Conservation (phyloP, 2,113 vertebrate species). For the Grus americana region DNA sequence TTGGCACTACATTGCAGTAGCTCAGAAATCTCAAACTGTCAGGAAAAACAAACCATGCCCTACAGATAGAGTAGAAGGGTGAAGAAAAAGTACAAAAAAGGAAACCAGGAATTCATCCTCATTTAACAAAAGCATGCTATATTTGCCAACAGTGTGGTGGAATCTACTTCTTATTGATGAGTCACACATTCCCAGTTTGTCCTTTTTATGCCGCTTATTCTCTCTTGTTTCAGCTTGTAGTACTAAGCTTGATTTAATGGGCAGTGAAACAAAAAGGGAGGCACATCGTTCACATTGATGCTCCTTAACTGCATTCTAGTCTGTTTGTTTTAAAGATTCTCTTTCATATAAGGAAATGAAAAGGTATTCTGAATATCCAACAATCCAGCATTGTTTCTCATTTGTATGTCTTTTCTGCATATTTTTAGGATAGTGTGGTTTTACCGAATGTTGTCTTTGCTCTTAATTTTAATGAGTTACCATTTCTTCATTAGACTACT, state of each 20-base stretch:
- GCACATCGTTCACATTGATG: neutral
- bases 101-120: conserved; percentile 54
- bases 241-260: conserved; percentile 29
- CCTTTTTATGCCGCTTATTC: neutral
- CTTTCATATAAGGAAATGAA: neutral
- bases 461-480: neutral
- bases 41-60: conserved; percentile 74
- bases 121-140: conserved; percentile 58
- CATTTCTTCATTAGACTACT: neutral
- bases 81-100: conserved; percentile 44
- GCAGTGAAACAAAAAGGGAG: neutral
- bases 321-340: neutral
- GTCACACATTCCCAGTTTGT: neutral
- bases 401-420: neutral
- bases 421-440: neutral
- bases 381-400: neutral
- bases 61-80: conserved; percentile 55
- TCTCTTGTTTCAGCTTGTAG: neutral
- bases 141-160: conserved; percentile 45
- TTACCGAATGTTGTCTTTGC: neutral
- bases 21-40: conserved; percentile 70
- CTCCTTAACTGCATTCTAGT: neutral
- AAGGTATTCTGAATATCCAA: neutral
- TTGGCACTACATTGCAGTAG: conserved; percentile 59
- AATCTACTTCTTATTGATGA: conserved; percentile 18